Conservation (phyloP, 2,113 vertebrate genomes). For the Fregetta grallaria region DNA sequence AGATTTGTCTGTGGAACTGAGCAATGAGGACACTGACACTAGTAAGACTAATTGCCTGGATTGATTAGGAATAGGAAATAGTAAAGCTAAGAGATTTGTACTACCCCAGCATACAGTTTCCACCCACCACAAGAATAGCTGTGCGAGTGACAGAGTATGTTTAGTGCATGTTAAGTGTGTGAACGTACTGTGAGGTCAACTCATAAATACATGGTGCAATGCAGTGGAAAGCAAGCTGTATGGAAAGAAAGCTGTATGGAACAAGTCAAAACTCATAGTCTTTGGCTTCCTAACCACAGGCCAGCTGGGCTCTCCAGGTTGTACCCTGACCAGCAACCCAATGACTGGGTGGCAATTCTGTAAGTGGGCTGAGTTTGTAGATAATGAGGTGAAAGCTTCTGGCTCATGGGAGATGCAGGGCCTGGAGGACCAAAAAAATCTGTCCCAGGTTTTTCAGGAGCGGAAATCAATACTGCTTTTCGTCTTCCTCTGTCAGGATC, state of each 20-base stretch:
- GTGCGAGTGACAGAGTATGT: neutral
- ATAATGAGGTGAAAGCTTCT: neutral
- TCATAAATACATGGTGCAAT: fast-evolving
- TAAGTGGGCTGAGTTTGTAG: neutral
- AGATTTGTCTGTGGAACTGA: neutral
- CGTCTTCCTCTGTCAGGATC: neutral
- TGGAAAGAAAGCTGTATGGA: neutral
- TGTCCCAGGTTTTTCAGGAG: neutral
- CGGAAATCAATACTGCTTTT: neutral
- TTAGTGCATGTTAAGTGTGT: neutral
- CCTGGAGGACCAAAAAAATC: neutral
- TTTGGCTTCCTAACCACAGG: neutral
- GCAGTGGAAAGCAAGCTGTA: neutral
- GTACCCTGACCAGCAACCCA: neutral
- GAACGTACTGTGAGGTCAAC: neutral
- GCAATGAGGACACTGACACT: neutral
- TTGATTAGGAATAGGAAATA: neutral
- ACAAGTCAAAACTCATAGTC: neutral
- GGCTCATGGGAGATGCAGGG: neutral
- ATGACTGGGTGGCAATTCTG: neutral
- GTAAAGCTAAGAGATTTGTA: neutral
- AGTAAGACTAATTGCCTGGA: neutral
- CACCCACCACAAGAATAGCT: neutral
- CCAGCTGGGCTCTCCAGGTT: neutral
- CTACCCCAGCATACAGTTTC: neutral